Conservation (phyloP, 1,140 invertebrate species). For the Neodiprion lecontei region DNA sequence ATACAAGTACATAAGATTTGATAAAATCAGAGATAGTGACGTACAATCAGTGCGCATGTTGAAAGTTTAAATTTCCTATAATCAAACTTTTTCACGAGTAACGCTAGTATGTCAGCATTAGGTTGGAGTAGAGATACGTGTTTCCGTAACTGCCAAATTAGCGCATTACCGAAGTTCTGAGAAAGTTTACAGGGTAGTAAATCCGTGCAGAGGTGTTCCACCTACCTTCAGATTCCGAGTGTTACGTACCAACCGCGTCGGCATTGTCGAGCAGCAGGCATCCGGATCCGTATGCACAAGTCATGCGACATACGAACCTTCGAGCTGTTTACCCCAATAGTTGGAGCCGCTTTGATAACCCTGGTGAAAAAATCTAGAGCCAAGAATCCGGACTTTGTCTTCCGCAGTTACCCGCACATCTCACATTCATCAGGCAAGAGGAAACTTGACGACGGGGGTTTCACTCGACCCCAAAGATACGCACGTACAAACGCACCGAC, state of each 20-base stretch:
- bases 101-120: not conserved
- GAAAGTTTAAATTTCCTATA: not conserved
- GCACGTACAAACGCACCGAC: not conserved
- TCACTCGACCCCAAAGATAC: not conserved
- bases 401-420: not conserved
- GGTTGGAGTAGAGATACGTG: conserved; percentile 7
- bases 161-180: conserved; percentile 59
- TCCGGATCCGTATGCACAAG: no score
- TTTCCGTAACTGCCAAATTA: conserved; percentile 43
- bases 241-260: no score
- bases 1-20: no score
- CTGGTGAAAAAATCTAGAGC: no score
- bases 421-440: not conserved
- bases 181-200: conserved; percentile 27
- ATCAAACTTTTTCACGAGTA: conserved; percentile 2
- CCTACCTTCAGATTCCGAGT: no score
- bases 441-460: not conserved
- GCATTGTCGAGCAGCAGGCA: no score
- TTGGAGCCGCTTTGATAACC: no score
- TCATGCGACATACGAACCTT: no score
- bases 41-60: not conserved
- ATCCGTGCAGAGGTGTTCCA: conserved; percentile 9
- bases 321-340: no score
- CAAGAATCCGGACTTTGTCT: conserved; percentile 40
- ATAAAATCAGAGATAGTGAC: not conserved